A percentile compares a stretch with the other conserved stretches of the same genome.
These are phyloP conservation scores for Nycticebus coucang DNA, from an alignment of 2,113 vertebrate species.

Conservation along the genomic window DNA sequence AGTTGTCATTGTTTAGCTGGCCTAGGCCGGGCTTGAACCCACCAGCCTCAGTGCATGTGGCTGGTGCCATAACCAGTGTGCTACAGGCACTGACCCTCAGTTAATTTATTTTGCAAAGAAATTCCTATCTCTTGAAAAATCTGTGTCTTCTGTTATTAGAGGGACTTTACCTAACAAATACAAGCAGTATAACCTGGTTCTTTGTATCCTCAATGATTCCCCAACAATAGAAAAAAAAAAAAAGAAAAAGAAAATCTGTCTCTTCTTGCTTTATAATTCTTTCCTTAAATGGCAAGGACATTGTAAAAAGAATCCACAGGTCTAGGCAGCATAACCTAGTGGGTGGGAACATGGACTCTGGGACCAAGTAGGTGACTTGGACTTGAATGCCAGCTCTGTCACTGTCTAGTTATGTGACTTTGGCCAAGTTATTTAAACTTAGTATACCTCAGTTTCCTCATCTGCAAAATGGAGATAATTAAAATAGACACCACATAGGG, in stretches of 20 bases:
- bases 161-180: too few relatives aligned
- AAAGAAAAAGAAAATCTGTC: background rate
- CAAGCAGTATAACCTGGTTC: too few relatives aligned
- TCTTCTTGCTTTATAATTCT: background rate
- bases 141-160: background rate
- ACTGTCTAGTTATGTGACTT: background rate
- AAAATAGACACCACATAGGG: background rate
- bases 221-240: too few relatives aligned
- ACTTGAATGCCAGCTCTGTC: background rate
- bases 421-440: background rate
- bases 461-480: background rate
- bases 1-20: too few relatives aligned
- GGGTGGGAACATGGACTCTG: background rate
- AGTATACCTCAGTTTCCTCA: background rate
- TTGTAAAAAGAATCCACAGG: background rate
- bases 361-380: background rate
- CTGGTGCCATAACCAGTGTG: too few relatives aligned
- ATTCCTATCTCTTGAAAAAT: background rate
- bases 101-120: background rate
- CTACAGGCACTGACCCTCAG: too few relatives aligned
- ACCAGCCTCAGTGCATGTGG: too few relatives aligned
- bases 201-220: too few relatives aligned
- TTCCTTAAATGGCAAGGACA: background rate
- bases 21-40: too few relatives aligned
- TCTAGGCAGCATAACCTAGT: background rate